Percentiles rank a stretch among this genome's conserved stretches.
These are phyloP conservation scores for Anthonomus grandis DNA, from an alignment of 1,140 invertebrate species.

Conservation along the genomic window DNA sequence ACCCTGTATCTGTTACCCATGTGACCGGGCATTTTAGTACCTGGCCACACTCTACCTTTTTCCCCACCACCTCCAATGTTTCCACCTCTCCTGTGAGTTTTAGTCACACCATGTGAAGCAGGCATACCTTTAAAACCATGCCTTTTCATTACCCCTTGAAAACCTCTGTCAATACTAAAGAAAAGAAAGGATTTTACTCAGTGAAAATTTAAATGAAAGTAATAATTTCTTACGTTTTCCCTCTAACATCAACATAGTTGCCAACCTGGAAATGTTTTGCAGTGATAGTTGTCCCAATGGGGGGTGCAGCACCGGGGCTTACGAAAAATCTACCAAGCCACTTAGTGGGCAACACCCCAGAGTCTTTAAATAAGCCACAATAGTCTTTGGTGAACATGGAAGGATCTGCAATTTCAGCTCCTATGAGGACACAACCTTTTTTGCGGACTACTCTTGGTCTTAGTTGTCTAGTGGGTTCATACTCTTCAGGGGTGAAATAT, in stretches of 20 bases:
- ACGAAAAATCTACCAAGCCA: conserved; percentile 80
- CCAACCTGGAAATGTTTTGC: conserved; percentile 89
- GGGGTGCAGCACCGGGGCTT: conserved; percentile 80
- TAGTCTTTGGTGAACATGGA: conserved; percentile 85
- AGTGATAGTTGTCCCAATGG: conserved; percentile 84
- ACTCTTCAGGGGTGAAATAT: conserved; percentile 83
- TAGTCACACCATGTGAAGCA: conserved; percentile 88
- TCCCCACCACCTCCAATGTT: conserved; percentile 82
- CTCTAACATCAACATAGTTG: conserved; percentile 85
- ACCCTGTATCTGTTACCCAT: conserved; percentile 86
- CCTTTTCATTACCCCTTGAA: conserved; percentile 96
- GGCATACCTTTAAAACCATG: conserved; percentile 95
- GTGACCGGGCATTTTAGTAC: conserved; percentile 95
- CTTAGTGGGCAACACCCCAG: conserved; percentile 87
- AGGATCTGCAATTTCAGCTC: conserved; percentile 86
- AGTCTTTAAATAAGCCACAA: conserved; percentile 77
- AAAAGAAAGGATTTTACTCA: conserved; percentile 15
- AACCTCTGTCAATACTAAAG: conserved; percentile 85
- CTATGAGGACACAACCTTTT: conserved; percentile 77
- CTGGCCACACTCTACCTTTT: conserved; percentile 86
- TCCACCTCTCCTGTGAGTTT: conserved; percentile 90
- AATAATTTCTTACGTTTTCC: conserved; percentile 77
- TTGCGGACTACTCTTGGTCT: conserved; percentile 46
- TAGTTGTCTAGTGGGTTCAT: conserved; percentile 55
- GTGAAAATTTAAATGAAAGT: conserved; percentile 7